These are phyloP conservation scores for Spea bombifrons DNA, from an alignment of 2,113 vertebrate species.

Conservation along the genomic window DNA sequence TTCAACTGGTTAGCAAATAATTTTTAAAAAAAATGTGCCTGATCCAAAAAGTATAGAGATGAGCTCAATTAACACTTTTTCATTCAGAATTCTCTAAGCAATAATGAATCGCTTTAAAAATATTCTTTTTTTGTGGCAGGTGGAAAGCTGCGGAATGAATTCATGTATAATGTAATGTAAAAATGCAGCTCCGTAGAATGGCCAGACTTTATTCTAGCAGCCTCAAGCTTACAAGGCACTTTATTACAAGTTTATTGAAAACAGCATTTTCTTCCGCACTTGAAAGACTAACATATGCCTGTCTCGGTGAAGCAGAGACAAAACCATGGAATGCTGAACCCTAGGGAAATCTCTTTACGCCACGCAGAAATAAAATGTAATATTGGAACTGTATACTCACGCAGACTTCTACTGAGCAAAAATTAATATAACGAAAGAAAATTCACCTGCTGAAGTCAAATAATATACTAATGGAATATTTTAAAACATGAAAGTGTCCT, in stretches of 20 bases:
- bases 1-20: too few species aligned
- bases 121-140: background rate
- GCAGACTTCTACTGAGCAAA: background rate
- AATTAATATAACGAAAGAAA: background rate
- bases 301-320: background rate
- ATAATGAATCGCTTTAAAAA: background rate
- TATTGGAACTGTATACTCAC: background rate
- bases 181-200: background rate
- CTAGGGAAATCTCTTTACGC: slow-evolving; percentile 3
- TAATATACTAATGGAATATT: background rate
- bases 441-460: too few species aligned
- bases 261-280: slow-evolving; percentile 19
- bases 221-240: background rate
- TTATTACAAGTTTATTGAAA: slow-evolving; percentile 26
- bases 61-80: background rate
- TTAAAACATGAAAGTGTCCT: background rate
- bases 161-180: background rate
- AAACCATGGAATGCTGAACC: background rate
- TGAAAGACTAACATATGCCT: slow-evolving; percentile 14
- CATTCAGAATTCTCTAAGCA: background rate
- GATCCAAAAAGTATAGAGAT: too few species aligned
- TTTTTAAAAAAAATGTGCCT: too few species aligned
- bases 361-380: background rate
- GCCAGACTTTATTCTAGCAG: background rate
- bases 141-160: background rate